Evolutionary conservation across 2,888 invertebrate genomes (phyloP).

Genomic region (Rhodophaea formosa): DNA sequence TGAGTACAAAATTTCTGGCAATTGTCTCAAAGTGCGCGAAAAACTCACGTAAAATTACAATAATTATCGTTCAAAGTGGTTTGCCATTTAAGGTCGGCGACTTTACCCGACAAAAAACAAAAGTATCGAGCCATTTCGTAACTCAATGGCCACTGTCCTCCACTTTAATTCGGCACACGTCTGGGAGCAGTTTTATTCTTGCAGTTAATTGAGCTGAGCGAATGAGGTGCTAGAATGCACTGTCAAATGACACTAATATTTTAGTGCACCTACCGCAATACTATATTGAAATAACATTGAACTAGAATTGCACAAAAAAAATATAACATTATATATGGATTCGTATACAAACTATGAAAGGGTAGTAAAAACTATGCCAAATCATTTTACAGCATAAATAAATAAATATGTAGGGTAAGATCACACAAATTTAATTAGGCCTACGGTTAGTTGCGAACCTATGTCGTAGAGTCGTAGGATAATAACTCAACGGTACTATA

Average conservation of each 20-base stretch:
- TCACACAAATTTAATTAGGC: no score
- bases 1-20: slow-evolving; percentile 16
- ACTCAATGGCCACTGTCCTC: slow-evolving; percentile 45
- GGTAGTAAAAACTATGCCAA: no score
- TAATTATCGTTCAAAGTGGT: slow-evolving; percentile 46
- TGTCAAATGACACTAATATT: not conserved
- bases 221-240: slow-evolving; percentile 15
- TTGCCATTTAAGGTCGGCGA: slow-evolving; percentile 41
- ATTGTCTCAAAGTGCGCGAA: slow-evolving; percentile 36
- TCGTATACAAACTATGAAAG: no score
- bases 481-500: no score
- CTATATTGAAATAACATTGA: no score
- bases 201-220: slow-evolving; percentile 33
- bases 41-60: slow-evolving; percentile 45
- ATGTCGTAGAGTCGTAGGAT: no score
- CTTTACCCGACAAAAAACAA: slow-evolving; percentile 41
- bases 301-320: no score
- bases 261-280: not conserved
- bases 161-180: slow-evolving; percentile 53
- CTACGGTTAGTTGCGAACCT: no score
- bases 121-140: slow-evolving; percentile 34
- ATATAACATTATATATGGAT: no score
- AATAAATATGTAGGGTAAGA: no score
- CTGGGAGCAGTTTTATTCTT: slow-evolving; percentile 22
- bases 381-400: no score